Conservation (phyloP, 2,888 invertebrate species). For the Chloroclysta siterata region DNA sequence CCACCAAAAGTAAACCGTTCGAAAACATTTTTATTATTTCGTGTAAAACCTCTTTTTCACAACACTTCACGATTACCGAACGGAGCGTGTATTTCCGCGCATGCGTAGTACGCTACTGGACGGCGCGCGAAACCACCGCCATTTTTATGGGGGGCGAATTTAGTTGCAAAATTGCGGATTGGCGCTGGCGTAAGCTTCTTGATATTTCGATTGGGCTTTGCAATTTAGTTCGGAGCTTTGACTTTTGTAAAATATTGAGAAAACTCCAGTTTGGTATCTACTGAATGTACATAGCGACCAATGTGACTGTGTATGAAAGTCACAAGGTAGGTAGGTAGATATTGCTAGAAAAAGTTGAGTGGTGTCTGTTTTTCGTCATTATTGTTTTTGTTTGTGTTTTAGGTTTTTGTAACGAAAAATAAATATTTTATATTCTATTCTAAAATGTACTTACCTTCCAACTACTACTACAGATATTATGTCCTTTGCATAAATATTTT, state of each 20-base stretch:
- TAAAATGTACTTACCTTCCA: no score
- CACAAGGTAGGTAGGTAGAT: no score
- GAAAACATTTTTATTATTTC: conserved; percentile 43
- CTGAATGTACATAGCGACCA: no score
- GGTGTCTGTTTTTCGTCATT: no score
- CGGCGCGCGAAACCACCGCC: conserved; percentile 45
- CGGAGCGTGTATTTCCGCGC: conserved; percentile 13
- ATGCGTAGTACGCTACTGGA: conserved; percentile 27
- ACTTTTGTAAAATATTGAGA: background rate
- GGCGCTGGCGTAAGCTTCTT: conserved; percentile 12
- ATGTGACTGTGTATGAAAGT: no score
- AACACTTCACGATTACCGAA: conserved; percentile 18
- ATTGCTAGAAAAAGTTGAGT: no score
- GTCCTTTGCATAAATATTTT: no score
- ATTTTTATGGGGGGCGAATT: conserved; percentile 48
- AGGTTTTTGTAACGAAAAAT: no score
- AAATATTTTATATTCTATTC: no score
- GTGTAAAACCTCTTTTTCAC: conserved; percentile 5
- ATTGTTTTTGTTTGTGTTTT: no score
- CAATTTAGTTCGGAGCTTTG: conserved; percentile 4
- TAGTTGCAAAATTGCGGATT: conserved; percentile 18
- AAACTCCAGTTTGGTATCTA: background rate
- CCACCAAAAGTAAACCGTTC: conserved; percentile 47
- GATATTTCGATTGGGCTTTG: conserved; percentile 9
- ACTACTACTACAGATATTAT: no score